phyloP scores from a whole-genome alignment of 1,140 invertebrate species.

The Diorhabda elongata region DNA sequence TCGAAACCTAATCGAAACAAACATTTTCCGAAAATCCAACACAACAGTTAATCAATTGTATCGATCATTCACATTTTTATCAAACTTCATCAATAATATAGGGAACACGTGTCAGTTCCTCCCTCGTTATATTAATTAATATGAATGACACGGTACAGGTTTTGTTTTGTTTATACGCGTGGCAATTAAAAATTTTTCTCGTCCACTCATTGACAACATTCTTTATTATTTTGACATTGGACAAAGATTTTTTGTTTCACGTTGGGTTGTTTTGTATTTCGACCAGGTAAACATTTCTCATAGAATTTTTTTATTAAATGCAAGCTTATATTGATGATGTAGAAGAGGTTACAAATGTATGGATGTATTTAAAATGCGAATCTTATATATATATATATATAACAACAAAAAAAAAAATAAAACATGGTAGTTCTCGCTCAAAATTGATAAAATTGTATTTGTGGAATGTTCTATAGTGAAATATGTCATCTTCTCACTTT shows the following conservation, averaged over 20 bases:
- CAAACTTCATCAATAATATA: slow-evolving; percentile 20
- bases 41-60: neutral
- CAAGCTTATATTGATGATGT: no score
- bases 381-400: no score
- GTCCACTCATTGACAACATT: slow-evolving; percentile 19
- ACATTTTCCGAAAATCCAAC: neutral
- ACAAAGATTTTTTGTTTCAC: slow-evolving; percentile 17
- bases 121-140: slow-evolving; percentile 36
- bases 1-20: neutral
- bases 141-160: slow-evolving; percentile 31
- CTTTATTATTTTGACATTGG: slow-evolving; percentile 21
- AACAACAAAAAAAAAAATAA: no score
- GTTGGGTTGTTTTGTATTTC: slow-evolving; percentile 3
- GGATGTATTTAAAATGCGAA: no score
- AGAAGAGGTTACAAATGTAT: no score
- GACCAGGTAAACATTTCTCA: no score
- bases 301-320: no score
- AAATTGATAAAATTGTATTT: no score
- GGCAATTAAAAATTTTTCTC: slow-evolving; percentile 34
- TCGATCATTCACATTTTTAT: slow-evolving; percentile 17
- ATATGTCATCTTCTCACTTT: no score
- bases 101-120: slow-evolving; percentile 15
- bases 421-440: no score
- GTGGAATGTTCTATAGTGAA: no score
- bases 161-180: slow-evolving; percentile 22